Conservation (phyloP, 2,888 invertebrate species). For the Zhengitettix transpicula region DNA sequence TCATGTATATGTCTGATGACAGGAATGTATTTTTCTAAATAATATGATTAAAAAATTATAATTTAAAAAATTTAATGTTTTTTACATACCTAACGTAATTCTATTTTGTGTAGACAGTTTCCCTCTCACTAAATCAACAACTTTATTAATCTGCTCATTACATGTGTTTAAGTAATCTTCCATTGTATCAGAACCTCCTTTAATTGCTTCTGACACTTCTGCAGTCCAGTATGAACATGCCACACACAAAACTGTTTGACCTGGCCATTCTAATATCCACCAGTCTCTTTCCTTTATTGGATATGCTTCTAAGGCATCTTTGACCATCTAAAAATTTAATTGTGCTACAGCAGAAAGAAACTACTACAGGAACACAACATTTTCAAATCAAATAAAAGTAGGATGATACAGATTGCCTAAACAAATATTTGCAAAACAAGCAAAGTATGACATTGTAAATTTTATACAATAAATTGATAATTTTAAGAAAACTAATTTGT, state of each 20-base stretch:
- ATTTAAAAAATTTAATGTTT: too few relatives aligned
- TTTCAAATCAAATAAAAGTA: neutral
- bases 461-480: too few relatives aligned
- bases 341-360: neutral
- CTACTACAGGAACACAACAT: neutral
- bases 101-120: slow-evolving; percentile 70
- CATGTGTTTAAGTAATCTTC: slow-evolving; percentile 49
- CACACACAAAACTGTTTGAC: slow-evolving; percentile 74
- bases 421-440: too few relatives aligned
- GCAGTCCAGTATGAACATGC: slow-evolving; percentile 81
- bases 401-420: too few relatives aligned
- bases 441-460: too few relatives aligned
- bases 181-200: slow-evolving; percentile 36
- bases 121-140: slow-evolving; percentile 77
- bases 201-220: slow-evolving; percentile 68
- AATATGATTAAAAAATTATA: too few relatives aligned
- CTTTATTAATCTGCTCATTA: slow-evolving; percentile 60
- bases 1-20: too few relatives aligned
- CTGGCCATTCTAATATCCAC: slow-evolving; percentile 88
- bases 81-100: slow-evolving; percentile 54
- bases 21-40: too few relatives aligned
- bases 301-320: slow-evolving; percentile 56
- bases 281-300: slow-evolving; percentile 40
- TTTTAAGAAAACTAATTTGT: too few relatives aligned
- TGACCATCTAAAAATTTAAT: slow-evolving; percentile 32